Percentiles rank a stretch among this genome's conserved stretches.
phyloP scores from a whole-genome alignment of 2,888 invertebrate species.

The Rhagonycha fulva region DNA sequence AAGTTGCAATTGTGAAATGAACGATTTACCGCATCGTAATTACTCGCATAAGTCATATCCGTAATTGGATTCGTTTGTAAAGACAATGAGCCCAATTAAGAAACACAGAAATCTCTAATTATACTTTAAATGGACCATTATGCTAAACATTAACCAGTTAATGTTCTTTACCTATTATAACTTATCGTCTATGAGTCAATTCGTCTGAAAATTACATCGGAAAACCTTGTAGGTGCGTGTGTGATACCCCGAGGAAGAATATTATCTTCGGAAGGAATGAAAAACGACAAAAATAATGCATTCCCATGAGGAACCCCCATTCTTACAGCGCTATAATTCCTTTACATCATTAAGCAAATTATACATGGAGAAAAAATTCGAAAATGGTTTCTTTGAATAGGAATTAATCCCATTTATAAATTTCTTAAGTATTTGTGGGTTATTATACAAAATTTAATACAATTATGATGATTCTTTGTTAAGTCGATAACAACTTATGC shows the following conservation, averaged over 20 bases:
- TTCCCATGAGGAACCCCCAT: not conserved
- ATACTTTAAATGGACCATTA: conserved; percentile 3
- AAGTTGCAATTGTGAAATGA: not conserved
- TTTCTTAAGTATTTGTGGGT: not conserved
- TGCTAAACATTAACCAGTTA: not conserved
- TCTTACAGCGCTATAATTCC: not conserved
- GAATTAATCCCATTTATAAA: not conserved
- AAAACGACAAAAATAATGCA: not conserved
- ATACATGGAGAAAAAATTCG: not conserved
- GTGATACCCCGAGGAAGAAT: not conserved
- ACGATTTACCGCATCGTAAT: conserved; percentile 14
- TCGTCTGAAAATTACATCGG: not conserved
- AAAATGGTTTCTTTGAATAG: not conserved
- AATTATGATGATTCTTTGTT: not conserved
- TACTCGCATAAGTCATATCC: conserved; percentile 17
- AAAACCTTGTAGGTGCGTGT: not conserved
- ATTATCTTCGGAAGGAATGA: not conserved
- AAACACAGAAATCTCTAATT: conserved; percentile 7
- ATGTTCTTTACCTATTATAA: not conserved
- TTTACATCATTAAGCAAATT: not conserved
- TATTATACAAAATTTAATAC: not conserved
- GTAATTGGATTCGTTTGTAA: conserved; percentile 13
- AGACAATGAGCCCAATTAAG: conserved; percentile 5
- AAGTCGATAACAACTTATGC: not conserved
- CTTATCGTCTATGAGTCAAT: not conserved